Evolutionary conservation across 2,888 invertebrate species (phyloP), one percentile per base, ranked within the genome.

Genomic region (Oxytorus armatus): DNA sequence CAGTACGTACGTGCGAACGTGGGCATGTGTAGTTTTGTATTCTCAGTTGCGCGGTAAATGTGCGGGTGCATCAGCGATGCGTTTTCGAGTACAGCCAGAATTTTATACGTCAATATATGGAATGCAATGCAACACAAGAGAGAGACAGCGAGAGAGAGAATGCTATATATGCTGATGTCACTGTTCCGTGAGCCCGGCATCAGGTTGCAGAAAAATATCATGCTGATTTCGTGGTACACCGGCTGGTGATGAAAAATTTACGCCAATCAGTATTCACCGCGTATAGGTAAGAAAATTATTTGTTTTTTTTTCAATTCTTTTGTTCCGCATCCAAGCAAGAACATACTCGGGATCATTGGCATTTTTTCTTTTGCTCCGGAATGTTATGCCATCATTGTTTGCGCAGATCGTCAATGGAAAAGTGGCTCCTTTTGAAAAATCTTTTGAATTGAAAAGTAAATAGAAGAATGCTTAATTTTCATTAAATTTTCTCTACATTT

Each of bases 21-120:
- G 89, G 88, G 88, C 90, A 90, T 89, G 87, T 90, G 90, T 88
- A 86, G 86, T 87, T 70, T 70, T 63, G 33, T 74, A 68, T 79
- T 79, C 70, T 65, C 18, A 47, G 23, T 55, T 47, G 36, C 47
- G 16, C 39, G 44, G 29, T 11, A 16, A 11, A 47, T 39, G 33
- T 39, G 68, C 47, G 11, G 16, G 42, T 63, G 53, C 63, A 78
- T 49, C 49, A 49, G 5, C 51, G 66, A 66, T 36, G 51, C 49
- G 61, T 18, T 63, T 69, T 39, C 18, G 0, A 47, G 61, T 55
- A 36, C 57, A 75, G 55, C 29, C 11, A 11, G 51, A 55, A 59
- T 79, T 79, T 70, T 76, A 47, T 53, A 18, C 4, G 1, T 29
- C 29, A 33, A 57, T 57, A 36, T 57, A 44, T 44, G 36, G 68